These are phyloP conservation scores for Stomorhina lunata DNA, from an alignment of 2,888 invertebrate species.

Conservation along the genomic window DNA sequence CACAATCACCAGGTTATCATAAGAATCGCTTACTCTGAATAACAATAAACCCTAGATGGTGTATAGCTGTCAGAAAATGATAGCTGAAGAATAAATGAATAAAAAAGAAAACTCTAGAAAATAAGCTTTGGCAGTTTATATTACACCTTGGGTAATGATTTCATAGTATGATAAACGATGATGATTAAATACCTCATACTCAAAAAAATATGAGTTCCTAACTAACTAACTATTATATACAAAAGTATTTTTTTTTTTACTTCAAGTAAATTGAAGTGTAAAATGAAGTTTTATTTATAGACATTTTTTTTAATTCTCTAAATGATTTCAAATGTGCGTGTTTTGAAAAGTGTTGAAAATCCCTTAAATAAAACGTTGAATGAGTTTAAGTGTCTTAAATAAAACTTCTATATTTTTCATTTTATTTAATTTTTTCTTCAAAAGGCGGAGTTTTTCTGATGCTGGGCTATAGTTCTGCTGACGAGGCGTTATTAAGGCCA, in stretches of 20 bases:
- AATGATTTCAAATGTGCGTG: slow-evolving; percentile 49
- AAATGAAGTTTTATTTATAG: neutral
- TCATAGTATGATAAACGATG: slow-evolving; percentile 59
- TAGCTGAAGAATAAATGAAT: slow-evolving; percentile 13
- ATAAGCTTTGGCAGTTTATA: slow-evolving; percentile 41
- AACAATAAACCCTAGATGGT: slow-evolving; percentile 10
- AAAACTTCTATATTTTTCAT: neutral
- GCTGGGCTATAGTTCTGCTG: slow-evolving; percentile 94
- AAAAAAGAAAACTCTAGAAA: neutral
- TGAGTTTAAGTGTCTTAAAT: too few relatives aligned
- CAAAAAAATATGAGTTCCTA: slow-evolving; percentile 17
- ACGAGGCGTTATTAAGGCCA: slow-evolving; percentile 89
- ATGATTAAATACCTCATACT: slow-evolving; percentile 57
- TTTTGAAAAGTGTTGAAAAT: slow-evolving; percentile 23
- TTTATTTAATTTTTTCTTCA: neutral
- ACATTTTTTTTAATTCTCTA: slow-evolving; percentile 4
- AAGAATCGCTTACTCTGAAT: slow-evolving; percentile 11
- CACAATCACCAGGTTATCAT: neutral
- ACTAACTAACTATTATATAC: neutral
- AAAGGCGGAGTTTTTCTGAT: slow-evolving; percentile 92
- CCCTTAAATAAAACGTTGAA: too few relatives aligned
- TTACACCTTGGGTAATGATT: slow-evolving; percentile 60
- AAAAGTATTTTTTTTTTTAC: neutral
- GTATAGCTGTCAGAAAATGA: slow-evolving; percentile 29
- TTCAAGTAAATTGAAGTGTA: too few relatives aligned